Evolutionary conservation across 2,888 invertebrate species (phyloP).

Genomic region (Microctonus brassicae): DNA sequence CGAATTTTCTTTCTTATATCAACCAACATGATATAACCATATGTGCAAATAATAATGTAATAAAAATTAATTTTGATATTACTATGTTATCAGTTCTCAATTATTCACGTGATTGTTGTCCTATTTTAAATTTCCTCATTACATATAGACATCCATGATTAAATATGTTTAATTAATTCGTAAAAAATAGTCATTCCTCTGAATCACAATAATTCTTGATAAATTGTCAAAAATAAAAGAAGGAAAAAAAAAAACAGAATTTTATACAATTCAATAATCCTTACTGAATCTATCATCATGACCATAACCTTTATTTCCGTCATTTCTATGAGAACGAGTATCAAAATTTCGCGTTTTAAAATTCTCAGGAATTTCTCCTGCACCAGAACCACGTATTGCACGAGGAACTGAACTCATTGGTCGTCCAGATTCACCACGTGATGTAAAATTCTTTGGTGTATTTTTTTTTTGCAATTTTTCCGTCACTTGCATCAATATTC

Average conservation of each 20-base stretch:
- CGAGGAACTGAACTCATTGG: constrained; percentile 45
- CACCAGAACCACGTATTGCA: constrained; percentile 59
- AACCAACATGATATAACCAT: no score
- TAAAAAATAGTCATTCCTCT: neutral
- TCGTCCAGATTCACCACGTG: constrained; percentile 9
- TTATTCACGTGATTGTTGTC: neutral
- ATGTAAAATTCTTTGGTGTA: constrained; percentile 28
- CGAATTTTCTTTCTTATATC: no score
- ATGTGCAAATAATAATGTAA: no score
- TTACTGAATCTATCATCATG: constrained; percentile 37
- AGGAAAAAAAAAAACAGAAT: neutral
- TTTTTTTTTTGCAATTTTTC: constrained; percentile 24
- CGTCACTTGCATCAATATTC: constrained; percentile 37
- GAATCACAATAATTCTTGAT: no score
- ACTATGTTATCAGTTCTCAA: no score
- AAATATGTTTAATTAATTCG: neutral
- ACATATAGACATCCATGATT: neutral
- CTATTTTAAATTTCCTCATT: no score
- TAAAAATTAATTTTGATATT: no score
- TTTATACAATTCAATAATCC: constrained; percentile 26
- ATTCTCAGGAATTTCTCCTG: constrained; percentile 45
- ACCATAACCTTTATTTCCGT: constrained; percentile 27
- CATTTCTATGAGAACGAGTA: constrained; percentile 10
- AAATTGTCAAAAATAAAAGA: no score
- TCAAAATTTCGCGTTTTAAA: neutral